Evolutionary conservation across 2,113 vertebrate genomes (phyloP), one percentile per base, ranked within the genome.

Genomic region (Saguinus imperator): DNA sequence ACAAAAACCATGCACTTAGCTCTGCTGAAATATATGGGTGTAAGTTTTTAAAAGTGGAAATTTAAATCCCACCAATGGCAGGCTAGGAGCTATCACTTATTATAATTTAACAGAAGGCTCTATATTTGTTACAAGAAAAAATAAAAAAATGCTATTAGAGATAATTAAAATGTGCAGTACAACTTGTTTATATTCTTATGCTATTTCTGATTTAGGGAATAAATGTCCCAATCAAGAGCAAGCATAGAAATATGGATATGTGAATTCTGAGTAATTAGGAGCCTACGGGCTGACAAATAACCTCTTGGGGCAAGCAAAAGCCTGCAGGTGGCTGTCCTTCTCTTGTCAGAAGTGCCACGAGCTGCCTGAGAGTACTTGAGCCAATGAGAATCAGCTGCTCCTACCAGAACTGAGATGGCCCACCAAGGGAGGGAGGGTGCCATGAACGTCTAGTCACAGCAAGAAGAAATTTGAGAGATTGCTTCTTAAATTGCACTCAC

Each of bases 251-350:
- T 89, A 64, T 40, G 77, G 92, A 89, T 55, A 97, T 97, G 70
- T 75, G 97, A 97, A 98, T 97, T 87, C 12, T 84, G 68, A 93
- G 76, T 94, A 97, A 96, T 96, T 97, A 98, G 77, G 61, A 73
- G 29, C 14, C 86, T 58, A 61, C 45, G 14, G 94, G 70, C 29
- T 96, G 87, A 97, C 93, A 98, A 88, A 77, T 87, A 90, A 94
- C 20, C 45, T 95, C 68, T 89, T 92, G 50, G 92, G 85, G 25
- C 29, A 64, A 81, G 61, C 29, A 27, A 0, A 0, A 23, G 89
- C 6, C 18, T 92, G 80, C 37, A 27, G 75, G 94, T 85, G 45
- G 57, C 91, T 81, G 29, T 43, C 66, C 79, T 48, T 55, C 48
- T 73, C 40, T 58, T 88, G 79, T 93, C 85, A 35, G 32, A 82